phyloP scores from a whole-genome alignment of 2,797 vertebrate genomes.

The Lacerta viridis region DNA sequence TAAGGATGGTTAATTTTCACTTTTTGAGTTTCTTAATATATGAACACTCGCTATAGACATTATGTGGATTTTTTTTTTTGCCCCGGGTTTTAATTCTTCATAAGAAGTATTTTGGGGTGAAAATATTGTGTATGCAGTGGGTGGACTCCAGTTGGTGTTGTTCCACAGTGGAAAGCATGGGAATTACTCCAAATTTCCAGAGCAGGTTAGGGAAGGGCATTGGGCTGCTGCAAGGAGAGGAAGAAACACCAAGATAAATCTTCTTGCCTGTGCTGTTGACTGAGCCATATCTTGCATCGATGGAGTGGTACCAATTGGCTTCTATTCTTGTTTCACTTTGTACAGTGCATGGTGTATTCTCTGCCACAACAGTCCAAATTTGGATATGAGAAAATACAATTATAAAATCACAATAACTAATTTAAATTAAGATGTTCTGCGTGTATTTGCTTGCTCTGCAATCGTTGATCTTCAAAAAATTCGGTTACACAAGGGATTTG shows the following conservation, averaged over 20 bases:
- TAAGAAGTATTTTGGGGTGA: constrained; percentile 2
- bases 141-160: background rate
- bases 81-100: background rate
- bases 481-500: background rate
- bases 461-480: background rate
- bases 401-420: background rate
- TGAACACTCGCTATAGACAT: constrained; percentile 7
- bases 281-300: background rate
- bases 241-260: background rate
- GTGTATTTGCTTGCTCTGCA: constrained; percentile 13
- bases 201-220: background rate
- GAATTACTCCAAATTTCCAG: background rate
- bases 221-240: background rate
- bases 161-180: background rate
- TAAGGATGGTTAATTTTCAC: background rate
- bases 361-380: background rate
- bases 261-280: background rate
- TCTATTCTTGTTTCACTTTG: background rate
- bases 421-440: background rate
- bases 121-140: background rate
- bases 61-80: constrained; percentile 22
- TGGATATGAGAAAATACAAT: background rate
- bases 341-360: background rate
- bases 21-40: constrained; percentile 16
- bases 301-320: too few relatives aligned